Evolutionary conservation across 2,888 invertebrate species (phyloP), one percentile per base, ranked within the genome.

Genomic region (Cosmopolites sordidus): DNA sequence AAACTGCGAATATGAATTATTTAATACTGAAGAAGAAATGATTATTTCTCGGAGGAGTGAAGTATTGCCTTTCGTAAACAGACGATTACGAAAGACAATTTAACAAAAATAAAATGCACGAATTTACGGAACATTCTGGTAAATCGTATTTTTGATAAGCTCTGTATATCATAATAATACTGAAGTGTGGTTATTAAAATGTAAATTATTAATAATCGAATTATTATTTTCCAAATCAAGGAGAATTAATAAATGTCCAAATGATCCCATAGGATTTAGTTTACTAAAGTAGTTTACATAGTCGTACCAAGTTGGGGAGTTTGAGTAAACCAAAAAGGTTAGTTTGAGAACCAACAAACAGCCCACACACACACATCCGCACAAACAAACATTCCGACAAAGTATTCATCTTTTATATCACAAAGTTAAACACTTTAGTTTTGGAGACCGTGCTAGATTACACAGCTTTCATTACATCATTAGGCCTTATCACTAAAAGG

Each of bases 401-500:
- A 47, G 42, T 47, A 47, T 51, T 22, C 30, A 17, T 17, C 45
- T 40, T 51, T 51, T 51, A 40, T 51, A 42, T 22, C n/a, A 38
- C 42, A 29, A 47, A 40, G 46, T 30, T 41, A 51, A 47, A 51
- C 42, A 47, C 45, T 18, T 37, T 43, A 22, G 27, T 49, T 46
- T 49, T 6, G 11, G n/a, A 16, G 37, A 43, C 16, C 22, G 42
- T 42, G 14, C 37, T 27, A 43, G 37, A 41, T 41, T 43, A 41
- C 29, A 29, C 43, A 43, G 33, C 15, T 22, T 14, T 17, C 49
- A 48, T 48, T 48, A 48, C 39, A 27, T 48, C 47, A 39, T 47
- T 39, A 47, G 14, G 29, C 47, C 39, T 47, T 41, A 48, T 41
- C 48, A 8, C 18, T 40, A 39, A 48, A 40, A 48, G 48, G 48